phyloP scores from a whole-genome alignment of 2,113 vertebrate species.

The Emberiza fucata region DNA sequence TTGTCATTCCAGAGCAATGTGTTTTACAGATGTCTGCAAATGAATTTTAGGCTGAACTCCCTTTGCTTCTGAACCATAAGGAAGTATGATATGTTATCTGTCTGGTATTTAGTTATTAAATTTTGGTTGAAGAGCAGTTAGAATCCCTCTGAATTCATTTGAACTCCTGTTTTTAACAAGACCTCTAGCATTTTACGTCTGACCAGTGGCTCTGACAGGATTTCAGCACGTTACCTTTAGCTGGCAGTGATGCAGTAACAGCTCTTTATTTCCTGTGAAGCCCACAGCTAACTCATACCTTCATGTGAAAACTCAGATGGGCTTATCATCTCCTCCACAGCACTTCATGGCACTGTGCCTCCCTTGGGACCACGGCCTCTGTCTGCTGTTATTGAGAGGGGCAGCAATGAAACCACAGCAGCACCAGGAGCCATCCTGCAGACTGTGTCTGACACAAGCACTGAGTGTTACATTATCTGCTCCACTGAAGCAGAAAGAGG shows the following conservation, averaged over 20 bases:
- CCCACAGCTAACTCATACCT: background rate
- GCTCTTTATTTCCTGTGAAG: background rate
- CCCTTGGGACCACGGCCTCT: background rate
- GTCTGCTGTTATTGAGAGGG: background rate
- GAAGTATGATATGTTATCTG: conserved; percentile 25
- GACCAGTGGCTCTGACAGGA: background rate
- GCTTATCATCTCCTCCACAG: background rate
- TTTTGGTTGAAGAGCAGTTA: conserved; percentile 19
- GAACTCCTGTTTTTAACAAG: background rate
- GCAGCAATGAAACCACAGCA: background rate
- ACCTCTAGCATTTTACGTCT: background rate
- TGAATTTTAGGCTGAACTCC: background rate
- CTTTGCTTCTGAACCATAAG: conserved; percentile 33
- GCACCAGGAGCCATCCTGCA: background rate
- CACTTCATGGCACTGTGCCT: background rate
- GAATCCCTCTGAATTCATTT: background rate
- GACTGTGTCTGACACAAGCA: background rate
- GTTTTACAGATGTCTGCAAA: conserved; percentile 69
- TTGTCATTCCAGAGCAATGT: conserved; percentile 63
- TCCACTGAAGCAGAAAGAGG: conserved; percentile 16
- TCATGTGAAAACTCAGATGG: background rate
- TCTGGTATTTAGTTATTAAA: conserved; percentile 58
- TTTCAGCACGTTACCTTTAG: background rate
- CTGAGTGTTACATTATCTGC: background rate
- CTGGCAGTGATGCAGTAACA: background rate